Conservation (phyloP, 2,888 invertebrate species). For the Agrotis segetum region DNA sequence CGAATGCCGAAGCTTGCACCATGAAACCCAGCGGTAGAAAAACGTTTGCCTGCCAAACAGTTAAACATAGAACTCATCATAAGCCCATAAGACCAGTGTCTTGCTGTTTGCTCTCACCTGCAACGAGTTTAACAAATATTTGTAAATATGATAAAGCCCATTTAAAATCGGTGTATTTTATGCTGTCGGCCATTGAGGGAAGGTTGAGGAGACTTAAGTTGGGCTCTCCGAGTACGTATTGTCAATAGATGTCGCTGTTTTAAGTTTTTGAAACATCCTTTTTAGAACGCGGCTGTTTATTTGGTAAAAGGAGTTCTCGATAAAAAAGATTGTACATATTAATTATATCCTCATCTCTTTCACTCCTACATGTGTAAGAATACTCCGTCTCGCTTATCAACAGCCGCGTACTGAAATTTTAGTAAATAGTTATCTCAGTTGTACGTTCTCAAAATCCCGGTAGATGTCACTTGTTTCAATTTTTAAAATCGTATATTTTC, state of each 20-base stretch:
- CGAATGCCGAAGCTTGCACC: constrained; percentile 60
- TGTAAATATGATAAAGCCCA: constrained; percentile 76
- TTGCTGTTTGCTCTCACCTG: constrained; percentile 66
- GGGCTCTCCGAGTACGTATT: constrained; percentile 62
- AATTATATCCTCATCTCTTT: background rate
- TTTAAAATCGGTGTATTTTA: constrained; percentile 78
- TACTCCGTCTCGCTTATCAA: background rate
- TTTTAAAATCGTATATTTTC: background rate
- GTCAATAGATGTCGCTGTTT: constrained; percentile 68
- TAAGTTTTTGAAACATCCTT: constrained; percentile 6
- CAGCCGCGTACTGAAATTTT: background rate
- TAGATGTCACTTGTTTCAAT: constrained; percentile 27
- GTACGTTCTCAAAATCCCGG: constrained; percentile 10
- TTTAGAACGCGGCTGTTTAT: background rate
- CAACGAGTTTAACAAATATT: constrained; percentile 76
- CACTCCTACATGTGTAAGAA: background rate
- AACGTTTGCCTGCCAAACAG: constrained; percentile 75
- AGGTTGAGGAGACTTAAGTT: constrained; percentile 80
- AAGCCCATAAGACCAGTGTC: constrained; percentile 39
- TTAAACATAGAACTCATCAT: constrained; percentile 36
- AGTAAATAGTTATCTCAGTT: background rate
- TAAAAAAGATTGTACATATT: no score
- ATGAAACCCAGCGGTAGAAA: constrained; percentile 81
- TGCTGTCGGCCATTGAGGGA: constrained; percentile 83
- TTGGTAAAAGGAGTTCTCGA: background rate